Percentiles rank a stretch among this genome's conserved stretches.
Conservation (phyloP, 2,888 invertebrate species). For the Antitype chi region DNA sequence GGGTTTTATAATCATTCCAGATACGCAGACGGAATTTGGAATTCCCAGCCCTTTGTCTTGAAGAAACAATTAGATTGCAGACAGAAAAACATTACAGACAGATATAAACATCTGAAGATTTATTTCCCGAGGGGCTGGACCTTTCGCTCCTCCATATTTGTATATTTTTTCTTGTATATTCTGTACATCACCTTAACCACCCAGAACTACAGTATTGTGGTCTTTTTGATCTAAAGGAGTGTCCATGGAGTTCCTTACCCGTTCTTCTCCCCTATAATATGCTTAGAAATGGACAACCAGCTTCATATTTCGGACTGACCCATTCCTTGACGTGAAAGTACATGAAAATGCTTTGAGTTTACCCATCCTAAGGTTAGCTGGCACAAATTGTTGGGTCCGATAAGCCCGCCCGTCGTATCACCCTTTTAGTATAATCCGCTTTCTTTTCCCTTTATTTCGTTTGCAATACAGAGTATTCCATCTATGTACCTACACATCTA, state of each 20-base stretch:
- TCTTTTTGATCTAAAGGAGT: no score
- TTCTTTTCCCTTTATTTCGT: neutral
- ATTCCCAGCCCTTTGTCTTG: neutral
- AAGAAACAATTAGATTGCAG: neutral
- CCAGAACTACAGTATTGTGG: no score
- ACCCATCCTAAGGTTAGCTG: neutral
- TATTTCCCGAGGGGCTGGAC: constrained; percentile 2
- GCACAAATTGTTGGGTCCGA: neutral
- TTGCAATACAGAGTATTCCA: neutral
- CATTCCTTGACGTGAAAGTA: no score
- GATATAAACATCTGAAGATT: neutral
- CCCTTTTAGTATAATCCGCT: neutral
- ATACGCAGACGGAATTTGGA: neutral
- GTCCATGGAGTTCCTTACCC: no score
- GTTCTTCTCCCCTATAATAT: no score
- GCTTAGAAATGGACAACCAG: no score
- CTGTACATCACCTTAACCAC: no score
- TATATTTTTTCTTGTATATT: neutral
- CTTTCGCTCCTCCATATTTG: neutral
- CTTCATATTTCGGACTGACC: no score
- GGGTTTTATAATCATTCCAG: neutral
- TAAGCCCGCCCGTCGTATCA: neutral
- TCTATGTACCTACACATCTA: neutral
- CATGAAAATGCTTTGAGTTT: neutral
- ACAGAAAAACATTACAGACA: neutral